Base-by-base conservation (phyloP, 2,113 vertebrate genomes). In the Polypterus senegalus region DNA sequence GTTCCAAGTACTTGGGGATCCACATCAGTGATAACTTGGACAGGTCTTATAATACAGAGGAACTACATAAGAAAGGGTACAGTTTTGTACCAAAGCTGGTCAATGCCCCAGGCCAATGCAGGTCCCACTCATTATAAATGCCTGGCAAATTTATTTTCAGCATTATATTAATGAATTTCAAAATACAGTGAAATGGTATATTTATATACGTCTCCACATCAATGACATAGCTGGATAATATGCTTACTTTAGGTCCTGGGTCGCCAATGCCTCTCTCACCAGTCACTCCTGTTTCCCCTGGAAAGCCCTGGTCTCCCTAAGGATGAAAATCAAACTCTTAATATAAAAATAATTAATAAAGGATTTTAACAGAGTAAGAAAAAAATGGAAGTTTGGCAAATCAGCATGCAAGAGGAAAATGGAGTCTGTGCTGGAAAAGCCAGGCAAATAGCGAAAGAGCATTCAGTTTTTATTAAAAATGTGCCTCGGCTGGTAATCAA, bases 261-360 rank as follows among this genome's bases (percentile, higher is more conserved):
- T 81, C 74, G 58, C 83, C 84, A 1, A 67, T 43, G n/a, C 80
- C 82, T 60, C 77, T 74, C 45, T 78, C 71, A 48, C 86, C 84
- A 49, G 68, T 79, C 49, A 49, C 65, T 27, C 86, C 86, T 6
- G 67, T 54, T 43, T 82, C 79, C 58, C 86, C 84, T 1, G 84
- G 78, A 49, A 84, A 82, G 49, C 86, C 86, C 52, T 79, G 80
- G 27, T 88, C 81, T 47, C 86, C 86, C 86, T 88, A 66, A 1
- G 6, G 64, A 61, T 10, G 44, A 67, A 65, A 60, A 47, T 27
- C 11, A 10, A 58, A 6, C 9, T 7, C 5, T 48, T 56, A 57
- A 6, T 56, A 2, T 44, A 62, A 27, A 55, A 54, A 49, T 48
- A 48, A 48, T 47, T 56, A 47, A 49, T 48, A 43, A 47, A 11